Conservation (phyloP, 2,113 vertebrate genomes). For the Dasypus novemcinctus region DNA sequence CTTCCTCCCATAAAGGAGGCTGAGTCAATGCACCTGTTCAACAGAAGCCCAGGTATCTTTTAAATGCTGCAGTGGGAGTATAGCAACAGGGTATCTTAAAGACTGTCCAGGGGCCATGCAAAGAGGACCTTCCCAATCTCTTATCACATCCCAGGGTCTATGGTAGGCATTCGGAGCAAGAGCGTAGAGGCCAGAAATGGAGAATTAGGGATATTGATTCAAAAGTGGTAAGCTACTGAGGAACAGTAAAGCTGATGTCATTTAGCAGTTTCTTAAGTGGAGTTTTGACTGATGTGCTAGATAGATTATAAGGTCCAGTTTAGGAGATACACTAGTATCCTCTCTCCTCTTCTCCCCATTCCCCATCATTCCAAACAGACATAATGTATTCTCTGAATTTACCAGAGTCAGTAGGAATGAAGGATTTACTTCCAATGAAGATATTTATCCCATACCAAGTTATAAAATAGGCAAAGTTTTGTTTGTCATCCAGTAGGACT, state of each 20-base stretch:
- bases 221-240: not conserved
- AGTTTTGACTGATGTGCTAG: not conserved
- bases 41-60: fast-evolving
- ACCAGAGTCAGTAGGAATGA: not conserved
- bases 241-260: not conserved
- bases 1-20: not conserved
- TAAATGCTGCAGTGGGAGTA: fast-evolving
- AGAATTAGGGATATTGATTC: not conserved
- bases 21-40: not conserved
- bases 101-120: not conserved
- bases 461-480: not conserved
- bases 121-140: not conserved
- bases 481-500: not conserved
- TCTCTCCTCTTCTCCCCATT: not conserved
- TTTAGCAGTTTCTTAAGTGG: not conserved
- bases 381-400: not conserved
- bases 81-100: not conserved
- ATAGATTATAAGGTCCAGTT: not conserved
- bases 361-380: not conserved
- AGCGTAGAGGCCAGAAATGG: not conserved
- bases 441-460: not conserved
- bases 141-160: not conserved
- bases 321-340: not conserved
- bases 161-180: not conserved
- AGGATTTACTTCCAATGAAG: not conserved